A percentile compares a stretch with the other conserved stretches of the same genome.
Evolutionary conservation across 2,888 invertebrate genomes (phyloP).

Genomic region (Dichetophora obliterata): DNA sequence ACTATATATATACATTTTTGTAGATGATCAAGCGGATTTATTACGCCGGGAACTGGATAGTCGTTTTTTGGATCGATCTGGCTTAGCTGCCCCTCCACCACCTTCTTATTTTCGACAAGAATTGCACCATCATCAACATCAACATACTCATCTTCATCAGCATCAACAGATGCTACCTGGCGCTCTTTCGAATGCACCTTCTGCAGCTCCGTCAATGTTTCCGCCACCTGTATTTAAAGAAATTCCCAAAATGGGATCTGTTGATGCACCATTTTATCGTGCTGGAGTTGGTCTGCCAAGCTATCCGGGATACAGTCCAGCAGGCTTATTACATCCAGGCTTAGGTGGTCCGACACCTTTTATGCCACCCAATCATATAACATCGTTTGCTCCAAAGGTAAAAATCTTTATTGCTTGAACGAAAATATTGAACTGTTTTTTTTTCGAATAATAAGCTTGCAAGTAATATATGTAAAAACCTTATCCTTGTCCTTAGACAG

Average conservation of each 20-base stretch:
- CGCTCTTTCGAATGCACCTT: slow-evolving; percentile 66
- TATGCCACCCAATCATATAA: slow-evolving; percentile 88
- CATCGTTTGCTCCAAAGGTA: slow-evolving; percentile 92
- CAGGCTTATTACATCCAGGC: slow-evolving; percentile 81
- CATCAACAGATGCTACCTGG: slow-evolving; percentile 83
- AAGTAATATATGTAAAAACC: background rate
- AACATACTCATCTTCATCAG: slow-evolving; percentile 92
- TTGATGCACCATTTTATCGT: slow-evolving; percentile 85
- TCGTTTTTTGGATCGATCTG: slow-evolving; percentile 89
- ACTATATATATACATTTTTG: background rate
- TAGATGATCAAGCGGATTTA: slow-evolving; percentile 83
- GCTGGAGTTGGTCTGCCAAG: slow-evolving; percentile 77
- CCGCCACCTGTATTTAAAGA: slow-evolving; percentile 87
- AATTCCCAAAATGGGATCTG: slow-evolving; percentile 85
- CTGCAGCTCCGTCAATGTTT: slow-evolving; percentile 73
- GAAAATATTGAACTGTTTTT: background rate
- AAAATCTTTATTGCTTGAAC: slow-evolving; percentile 46
- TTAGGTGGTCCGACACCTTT: slow-evolving; percentile 85
- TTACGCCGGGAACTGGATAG: slow-evolving; percentile 90
- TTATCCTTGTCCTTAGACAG: background rate
- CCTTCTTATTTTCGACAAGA: slow-evolving; percentile 81
- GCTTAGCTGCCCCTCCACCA: slow-evolving; percentile 72
- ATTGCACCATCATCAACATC: slow-evolving; percentile 94
- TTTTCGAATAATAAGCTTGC: background rate
- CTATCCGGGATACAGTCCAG: slow-evolving; percentile 83